Evolutionary conservation across 2,113 vertebrate genomes (phyloP), one percentile per base, ranked within the genome.

Genomic region (Cranoglanis bouderius): DNA sequence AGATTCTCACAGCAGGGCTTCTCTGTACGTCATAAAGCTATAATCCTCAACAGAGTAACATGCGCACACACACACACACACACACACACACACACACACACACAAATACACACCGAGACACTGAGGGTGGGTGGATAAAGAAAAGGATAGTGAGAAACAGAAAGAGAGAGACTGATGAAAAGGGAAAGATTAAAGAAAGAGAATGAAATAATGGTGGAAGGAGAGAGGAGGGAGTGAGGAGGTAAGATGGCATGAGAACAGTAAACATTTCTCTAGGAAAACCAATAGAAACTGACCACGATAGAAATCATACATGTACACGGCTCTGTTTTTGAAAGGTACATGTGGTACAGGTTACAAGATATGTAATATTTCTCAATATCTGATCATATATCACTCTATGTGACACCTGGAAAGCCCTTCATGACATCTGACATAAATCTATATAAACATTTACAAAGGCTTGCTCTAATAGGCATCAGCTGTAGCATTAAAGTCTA

Each of bases 1-100:
- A 43, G 72, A 26, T 95, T 95, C 90, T 91, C 95, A 89, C 95
- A 92, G 92, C 84, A 13, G 92, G 94, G 84, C 55, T 88, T 93
- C 93, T 91, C 93, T 95, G 93, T 92, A 94, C 88, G 94, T 94
- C 93, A 92, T 89, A 93, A 92, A 88, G 88, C 82, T 16, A 10
- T 87, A 94, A 94, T 93, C 93, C 92, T 93, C 93, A 3, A 87
- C 21, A 89, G 91, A 93, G 90, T 91, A 91, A 46, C 35, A 59
- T 14, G 35, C 46, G 49, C 59, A 63, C 59, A 65, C 57, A 84
- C 57, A 83, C n/a, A 61, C 18, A 65, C 57, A 61, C 35, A 61
- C 9, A 83, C 51, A 82, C 80, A 83, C 35, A 83, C 55, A 83
- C 53, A 82, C 78, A 53, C 29, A 82, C 51, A 82, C 49, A 57